phyloP scores from a whole-genome alignment of 2,113 vertebrate genomes.

The Limanda limanda region DNA sequence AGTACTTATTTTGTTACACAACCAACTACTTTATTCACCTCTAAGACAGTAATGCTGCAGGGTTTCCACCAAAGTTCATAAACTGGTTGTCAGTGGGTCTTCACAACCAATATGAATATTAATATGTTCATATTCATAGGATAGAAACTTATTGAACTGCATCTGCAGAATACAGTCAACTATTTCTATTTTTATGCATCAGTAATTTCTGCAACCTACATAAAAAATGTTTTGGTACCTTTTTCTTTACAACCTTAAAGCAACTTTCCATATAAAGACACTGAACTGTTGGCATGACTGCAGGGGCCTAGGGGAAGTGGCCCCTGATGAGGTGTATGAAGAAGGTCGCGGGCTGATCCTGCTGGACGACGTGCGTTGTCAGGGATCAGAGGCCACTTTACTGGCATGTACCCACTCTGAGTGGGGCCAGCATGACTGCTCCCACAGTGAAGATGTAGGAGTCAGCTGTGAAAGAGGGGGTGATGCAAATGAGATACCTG shows the following conservation, averaged over 20 bases:
- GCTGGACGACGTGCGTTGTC: constrained; percentile 88
- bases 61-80: too few species aligned
- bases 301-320: constrained; percentile 69
- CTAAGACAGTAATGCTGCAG: too few species aligned
- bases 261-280: neutral
- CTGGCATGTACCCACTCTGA: constrained; percentile 83
- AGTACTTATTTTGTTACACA: too few species aligned
- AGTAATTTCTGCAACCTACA: too few species aligned
- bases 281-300: constrained; percentile 17
- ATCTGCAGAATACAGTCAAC: too few species aligned
- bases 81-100: too few species aligned
- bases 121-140: neutral
- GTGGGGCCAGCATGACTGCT: constrained; percentile 90
- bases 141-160: too few species aligned
- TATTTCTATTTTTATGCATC: too few species aligned
- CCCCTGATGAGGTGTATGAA: constrained; percentile 70
- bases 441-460: constrained; percentile 87
- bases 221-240: too few species aligned
- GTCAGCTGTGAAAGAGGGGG: constrained; percentile 76
- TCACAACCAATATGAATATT: neutral
- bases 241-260: too few species aligned
- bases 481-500: constrained; percentile 39
- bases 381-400: constrained; percentile 82
- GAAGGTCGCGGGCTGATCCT: constrained; percentile 85
- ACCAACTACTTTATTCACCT: too few species aligned